Evolutionary conservation across 2,113 vertebrate genomes (phyloP).

Genomic region (Hemiprocne comata): DNA sequence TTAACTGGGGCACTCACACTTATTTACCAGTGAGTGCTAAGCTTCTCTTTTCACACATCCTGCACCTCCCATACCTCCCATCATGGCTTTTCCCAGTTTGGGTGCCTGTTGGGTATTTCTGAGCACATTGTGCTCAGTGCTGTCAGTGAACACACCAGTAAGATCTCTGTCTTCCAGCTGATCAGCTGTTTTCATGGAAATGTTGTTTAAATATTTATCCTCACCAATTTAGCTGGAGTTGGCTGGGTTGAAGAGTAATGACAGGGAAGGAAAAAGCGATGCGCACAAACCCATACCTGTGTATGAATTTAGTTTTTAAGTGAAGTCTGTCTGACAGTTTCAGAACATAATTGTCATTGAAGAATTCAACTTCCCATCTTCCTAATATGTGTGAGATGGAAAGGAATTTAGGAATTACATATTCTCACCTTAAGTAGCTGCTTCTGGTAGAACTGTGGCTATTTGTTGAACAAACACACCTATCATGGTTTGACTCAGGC

Average conservation of each 20-base stretch:
- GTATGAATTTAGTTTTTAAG: background rate
- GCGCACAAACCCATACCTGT: background rate
- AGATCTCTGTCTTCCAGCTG: background rate
- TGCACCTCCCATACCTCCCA: background rate
- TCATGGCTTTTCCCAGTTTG: background rate
- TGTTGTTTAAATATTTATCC: background rate
- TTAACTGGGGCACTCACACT: background rate
- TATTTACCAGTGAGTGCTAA: background rate
- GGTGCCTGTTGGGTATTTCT: background rate
- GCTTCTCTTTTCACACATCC: background rate
- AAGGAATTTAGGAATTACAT: background rate
- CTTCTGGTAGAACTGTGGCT: background rate
- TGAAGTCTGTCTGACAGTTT: background rate
- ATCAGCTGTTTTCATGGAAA: background rate
- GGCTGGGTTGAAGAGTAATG: background rate
- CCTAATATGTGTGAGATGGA: background rate
- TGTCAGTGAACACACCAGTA: background rate
- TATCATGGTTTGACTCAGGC: too few species aligned
- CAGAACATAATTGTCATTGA: background rate
- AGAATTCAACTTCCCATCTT: background rate
- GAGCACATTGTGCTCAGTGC: background rate
- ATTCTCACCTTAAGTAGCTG: background rate
- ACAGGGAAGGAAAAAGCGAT: rapidly evolving
- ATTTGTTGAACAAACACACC: rapidly evolving
- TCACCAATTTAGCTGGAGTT: background rate